phyloP scores from a whole-genome alignment of 37 sponge, comb jelly and placozoan species.

The Spongilla lacustris region DNA sequence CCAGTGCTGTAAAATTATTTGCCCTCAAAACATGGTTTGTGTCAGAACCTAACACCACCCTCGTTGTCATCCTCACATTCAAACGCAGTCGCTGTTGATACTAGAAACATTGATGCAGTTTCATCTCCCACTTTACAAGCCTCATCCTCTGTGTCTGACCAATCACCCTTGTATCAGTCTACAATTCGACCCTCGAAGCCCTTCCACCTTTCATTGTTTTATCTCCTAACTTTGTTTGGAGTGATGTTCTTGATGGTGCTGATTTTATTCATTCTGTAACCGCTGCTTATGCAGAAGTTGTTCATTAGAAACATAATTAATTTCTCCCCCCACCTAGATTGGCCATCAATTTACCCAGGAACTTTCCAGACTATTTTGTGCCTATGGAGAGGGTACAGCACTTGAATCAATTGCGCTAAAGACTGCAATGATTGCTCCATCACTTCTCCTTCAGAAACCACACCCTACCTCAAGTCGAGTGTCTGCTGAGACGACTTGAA shows the following conservation, averaged over 20 bases:
- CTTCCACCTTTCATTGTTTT: background rate
- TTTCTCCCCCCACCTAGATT: background rate
- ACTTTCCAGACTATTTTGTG: background rate
- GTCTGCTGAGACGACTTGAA: background rate
- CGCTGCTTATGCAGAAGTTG: conserved; percentile 2
- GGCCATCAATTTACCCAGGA: background rate
- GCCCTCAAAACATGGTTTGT: too few relatives aligned
- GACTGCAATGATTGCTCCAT: background rate
- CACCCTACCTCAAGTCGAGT: background rate
- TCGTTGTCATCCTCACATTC: too few relatives aligned
- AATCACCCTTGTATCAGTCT: too few relatives aligned
- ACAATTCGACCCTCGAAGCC: too few relatives aligned
- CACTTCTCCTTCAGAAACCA: conserved; percentile 21
- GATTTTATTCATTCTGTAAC: too few relatives aligned
- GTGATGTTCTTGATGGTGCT: background rate
- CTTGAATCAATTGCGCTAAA: conserved; percentile 18
- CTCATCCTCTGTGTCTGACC: too few relatives aligned
- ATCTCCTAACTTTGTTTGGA: background rate
- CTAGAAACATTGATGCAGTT: too few relatives aligned
- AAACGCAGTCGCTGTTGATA: too few relatives aligned
- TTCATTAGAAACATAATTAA: conserved; percentile 4
- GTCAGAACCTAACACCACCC: too few relatives aligned
- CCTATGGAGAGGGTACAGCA: conserved; percentile 9
- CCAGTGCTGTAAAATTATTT: too few relatives aligned
- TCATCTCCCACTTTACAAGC: too few relatives aligned